A percentile compares a stretch with the other conserved stretches of the same genome.
These are phyloP conservation scores for Mus minutoides DNA, from an alignment of 2,797 vertebrate species.

Conservation along the genomic window DNA sequence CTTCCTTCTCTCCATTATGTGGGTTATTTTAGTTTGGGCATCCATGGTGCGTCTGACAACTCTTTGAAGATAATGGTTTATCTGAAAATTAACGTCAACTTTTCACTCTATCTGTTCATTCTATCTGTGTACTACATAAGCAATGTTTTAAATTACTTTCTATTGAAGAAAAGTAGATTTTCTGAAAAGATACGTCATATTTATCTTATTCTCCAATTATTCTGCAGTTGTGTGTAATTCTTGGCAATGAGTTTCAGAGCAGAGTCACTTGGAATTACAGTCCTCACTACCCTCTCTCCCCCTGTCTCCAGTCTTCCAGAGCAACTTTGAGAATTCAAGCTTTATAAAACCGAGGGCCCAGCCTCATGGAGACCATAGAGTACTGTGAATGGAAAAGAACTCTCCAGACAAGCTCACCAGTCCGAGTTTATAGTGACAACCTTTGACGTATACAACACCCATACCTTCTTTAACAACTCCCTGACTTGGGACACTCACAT, in stretches of 20 bases:
- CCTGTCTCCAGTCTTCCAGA: not conserved
- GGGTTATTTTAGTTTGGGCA: constrained; percentile 47
- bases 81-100: constrained; percentile 51
- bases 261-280: not conserved
- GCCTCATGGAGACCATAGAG: not conserved
- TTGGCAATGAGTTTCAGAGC: constrained; percentile 27
- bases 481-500: not conserved
- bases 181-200: not conserved
- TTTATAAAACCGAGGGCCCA: constrained; percentile 15
- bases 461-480: not conserved
- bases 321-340: not conserved
- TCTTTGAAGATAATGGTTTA: constrained; percentile 51
- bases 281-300: not conserved
- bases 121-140: not conserved
- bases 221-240: constrained; percentile 40
- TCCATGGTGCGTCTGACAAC: constrained; percentile 21
- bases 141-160: constrained; percentile 55
- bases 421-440: not conserved
- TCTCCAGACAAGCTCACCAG: not conserved
- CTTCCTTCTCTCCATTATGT: not conserved
- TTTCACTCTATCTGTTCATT: not conserved
- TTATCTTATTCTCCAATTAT: constrained; percentile 45
- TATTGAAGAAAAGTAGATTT: constrained; percentile 53
- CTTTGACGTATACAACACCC: not conserved
- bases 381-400: constrained; percentile 3